A percentile compares a stretch with the other conserved stretches of the same genome.
These are phyloP conservation scores for Picathartes gymnocephalus DNA, from an alignment of 2,113 vertebrate genomes.

Conservation along the genomic window DNA sequence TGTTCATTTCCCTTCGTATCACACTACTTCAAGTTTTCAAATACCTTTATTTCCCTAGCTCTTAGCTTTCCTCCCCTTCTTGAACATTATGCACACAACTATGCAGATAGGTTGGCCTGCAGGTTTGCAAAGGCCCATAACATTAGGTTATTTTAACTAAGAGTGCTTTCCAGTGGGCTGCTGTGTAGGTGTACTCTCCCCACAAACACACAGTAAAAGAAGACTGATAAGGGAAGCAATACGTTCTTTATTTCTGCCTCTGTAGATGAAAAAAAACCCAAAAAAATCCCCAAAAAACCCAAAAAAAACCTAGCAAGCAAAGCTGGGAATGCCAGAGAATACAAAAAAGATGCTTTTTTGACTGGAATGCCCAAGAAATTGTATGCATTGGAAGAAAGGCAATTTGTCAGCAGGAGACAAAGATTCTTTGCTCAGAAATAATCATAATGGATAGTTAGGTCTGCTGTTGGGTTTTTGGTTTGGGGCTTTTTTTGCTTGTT, in stretches of 20 bases:
- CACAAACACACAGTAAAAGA: not conserved
- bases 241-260: not conserved
- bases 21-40: not conserved
- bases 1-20: not conserved
- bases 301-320: not conserved
- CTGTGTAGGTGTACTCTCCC: not conserved
- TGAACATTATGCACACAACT: not conserved
- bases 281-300: not conserved
- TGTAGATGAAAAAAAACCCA: not conserved
- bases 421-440: slow-evolving; percentile 43
- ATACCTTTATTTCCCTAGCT: not conserved
- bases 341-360: not conserved
- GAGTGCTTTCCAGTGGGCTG: not conserved
- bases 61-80: not conserved
- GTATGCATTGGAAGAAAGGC: slow-evolving; percentile 31
- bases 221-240: not conserved
- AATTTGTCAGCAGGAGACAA: slow-evolving; percentile 46
- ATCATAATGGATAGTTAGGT: not conserved
- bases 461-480: not conserved
- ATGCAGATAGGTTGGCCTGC: not conserved
- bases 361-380: slow-evolving; percentile 19
- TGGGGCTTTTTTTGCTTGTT: not conserved
- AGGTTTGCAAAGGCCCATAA: not conserved
- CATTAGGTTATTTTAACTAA: not conserved
- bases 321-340: not conserved